phyloP scores from a whole-genome alignment of 2,113 vertebrate genomes.

The Sceloporus undulatus region DNA sequence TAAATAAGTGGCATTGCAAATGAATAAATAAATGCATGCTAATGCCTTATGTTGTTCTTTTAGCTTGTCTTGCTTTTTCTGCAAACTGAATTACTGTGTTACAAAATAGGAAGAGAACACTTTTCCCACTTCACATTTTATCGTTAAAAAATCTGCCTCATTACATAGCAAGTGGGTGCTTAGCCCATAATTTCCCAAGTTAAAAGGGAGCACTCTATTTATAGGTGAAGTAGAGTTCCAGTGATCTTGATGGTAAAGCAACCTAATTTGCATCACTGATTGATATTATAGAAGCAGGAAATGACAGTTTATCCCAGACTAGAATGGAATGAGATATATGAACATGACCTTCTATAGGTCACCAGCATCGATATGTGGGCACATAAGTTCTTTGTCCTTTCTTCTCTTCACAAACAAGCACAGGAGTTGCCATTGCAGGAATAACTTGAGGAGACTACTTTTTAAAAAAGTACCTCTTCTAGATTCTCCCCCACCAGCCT shows the following conservation, averaged over 20 bases:
- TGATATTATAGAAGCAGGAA: background rate
- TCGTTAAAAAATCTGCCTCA: background rate
- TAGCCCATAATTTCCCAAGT: background rate
- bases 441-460: too few species aligned
- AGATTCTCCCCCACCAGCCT: too few species aligned
- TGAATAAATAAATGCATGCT: too few species aligned
- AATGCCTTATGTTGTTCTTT: background rate
- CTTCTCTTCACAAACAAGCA: background rate
- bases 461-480: too few species aligned
- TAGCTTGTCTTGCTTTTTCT: background rate
- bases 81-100: background rate
- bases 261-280: background rate
- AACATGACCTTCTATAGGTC: too few species aligned
- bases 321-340: too few species aligned
- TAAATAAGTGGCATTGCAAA: background rate
- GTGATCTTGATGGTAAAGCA: conserved; percentile 11
- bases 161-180: background rate
- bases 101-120: background rate
- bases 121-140: conserved; percentile 11
- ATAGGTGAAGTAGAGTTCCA: background rate
- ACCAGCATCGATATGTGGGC: too few species aligned
- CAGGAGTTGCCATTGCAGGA: too few species aligned
- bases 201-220: background rate
- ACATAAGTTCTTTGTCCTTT: background rate
- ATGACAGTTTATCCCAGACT: background rate